A percentile compares a stretch with the other conserved stretches of the same genome.
These are phyloP conservation scores for Tragelaphus scriptus DNA, from an alignment of 2,113 vertebrate genomes.

Conservation along the genomic window DNA sequence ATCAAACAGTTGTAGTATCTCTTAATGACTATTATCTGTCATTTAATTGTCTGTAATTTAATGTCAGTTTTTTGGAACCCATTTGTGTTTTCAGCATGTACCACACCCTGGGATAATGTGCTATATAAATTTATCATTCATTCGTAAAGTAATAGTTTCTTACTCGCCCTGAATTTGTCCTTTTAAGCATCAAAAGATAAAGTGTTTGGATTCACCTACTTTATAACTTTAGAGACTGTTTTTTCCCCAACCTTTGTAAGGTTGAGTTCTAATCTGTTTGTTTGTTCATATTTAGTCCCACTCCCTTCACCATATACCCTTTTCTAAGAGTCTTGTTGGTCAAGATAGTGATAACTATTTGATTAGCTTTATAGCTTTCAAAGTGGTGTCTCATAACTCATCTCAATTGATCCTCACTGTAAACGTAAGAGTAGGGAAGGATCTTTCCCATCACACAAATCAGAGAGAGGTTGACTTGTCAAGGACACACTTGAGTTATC, in stretches of 20 bases:
- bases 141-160: not conserved
- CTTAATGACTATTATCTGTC: not conserved
- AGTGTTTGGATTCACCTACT: not conserved
- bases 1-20: not conserved
- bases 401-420: not conserved
- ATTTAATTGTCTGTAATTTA: not conserved
- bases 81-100: not conserved
- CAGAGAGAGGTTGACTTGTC: not conserved
- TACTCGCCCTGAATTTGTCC: not conserved
- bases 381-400: not conserved
- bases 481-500: not conserved
- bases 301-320: not conserved
- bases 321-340: not conserved
- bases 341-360: not conserved
- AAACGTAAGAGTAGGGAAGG: not conserved
- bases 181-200: not conserved
- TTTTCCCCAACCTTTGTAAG: not conserved
- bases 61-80: not conserved
- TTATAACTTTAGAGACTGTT: not conserved
- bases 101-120: not conserved
- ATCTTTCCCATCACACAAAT: not conserved
- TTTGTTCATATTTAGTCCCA: not conserved
- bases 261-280: not conserved
- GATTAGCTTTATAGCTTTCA: not conserved
- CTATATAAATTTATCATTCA: not conserved